These are phyloP conservation scores for Trogon melanurus DNA, from an alignment of 2,113 vertebrate species.

Conservation along the genomic window DNA sequence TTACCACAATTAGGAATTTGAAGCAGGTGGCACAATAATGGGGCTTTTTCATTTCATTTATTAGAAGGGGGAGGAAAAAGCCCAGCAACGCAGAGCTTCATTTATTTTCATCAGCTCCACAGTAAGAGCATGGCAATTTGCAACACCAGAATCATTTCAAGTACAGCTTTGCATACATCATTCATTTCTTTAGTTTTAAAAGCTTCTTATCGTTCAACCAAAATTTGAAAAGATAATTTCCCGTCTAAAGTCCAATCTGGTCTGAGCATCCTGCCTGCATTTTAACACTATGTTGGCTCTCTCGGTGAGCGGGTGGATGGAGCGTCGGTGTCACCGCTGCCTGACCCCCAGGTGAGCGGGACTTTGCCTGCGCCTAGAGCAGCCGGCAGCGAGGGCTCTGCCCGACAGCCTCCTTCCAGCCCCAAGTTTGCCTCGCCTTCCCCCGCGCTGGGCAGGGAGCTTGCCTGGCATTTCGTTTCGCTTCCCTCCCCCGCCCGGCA, in stretches of 20 bases:
- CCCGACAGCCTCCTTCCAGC: neutral
- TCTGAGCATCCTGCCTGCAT: constrained; percentile 51
- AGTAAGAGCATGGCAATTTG: constrained; percentile 80
- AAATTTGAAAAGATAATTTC: constrained; percentile 69
- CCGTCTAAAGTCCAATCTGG: constrained; percentile 63
- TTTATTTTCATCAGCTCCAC: constrained; percentile 82
- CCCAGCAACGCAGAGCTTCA: constrained; percentile 72
- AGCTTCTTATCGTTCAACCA: constrained; percentile 72
- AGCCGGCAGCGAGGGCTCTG: neutral
- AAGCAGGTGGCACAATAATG: constrained; percentile 87
- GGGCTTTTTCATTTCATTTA: constrained; percentile 79
- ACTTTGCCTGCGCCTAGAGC: neutral
- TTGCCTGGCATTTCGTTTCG: neutral
- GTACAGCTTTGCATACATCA: constrained; percentile 72
- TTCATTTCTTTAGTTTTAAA: constrained; percentile 77
- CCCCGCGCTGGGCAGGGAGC: neutral
- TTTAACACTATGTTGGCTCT: constrained; percentile 64
- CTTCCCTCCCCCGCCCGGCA: neutral
- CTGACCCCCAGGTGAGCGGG: constrained; percentile 44
- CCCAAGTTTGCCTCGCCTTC: neutral
- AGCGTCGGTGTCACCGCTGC: neutral
- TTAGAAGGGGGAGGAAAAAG: constrained; percentile 69
- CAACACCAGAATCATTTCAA: constrained; percentile 81
- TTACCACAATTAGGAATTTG: constrained; percentile 85
- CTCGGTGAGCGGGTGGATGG: constrained; percentile 33